phyloP scores from a whole-genome alignment of 2,888 invertebrate genomes.

The Mantis religiosa region DNA sequence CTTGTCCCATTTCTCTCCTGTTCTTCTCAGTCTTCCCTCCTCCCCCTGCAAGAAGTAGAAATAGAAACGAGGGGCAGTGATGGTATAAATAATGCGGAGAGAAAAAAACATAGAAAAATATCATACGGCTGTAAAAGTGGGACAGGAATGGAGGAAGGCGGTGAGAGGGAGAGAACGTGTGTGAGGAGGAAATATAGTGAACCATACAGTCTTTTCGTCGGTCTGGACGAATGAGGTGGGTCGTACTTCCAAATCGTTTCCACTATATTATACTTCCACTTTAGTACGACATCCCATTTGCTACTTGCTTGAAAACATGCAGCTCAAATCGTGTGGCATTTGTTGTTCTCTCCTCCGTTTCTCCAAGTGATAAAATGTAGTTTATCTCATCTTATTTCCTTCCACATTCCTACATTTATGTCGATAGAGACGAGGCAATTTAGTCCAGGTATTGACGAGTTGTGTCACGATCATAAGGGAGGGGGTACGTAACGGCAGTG shows the following conservation, averaged over 20 bases:
- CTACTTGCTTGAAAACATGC: background rate
- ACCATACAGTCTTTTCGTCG: slow-evolving; percentile 9
- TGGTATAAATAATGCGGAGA: background rate
- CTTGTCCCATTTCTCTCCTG: background rate
- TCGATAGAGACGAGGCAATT: too few species aligned
- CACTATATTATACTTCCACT: slow-evolving; percentile 13
- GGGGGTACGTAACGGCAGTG: too few species aligned
- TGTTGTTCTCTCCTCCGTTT: too few species aligned
- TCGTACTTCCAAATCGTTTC: background rate
- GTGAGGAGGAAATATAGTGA: background rate
- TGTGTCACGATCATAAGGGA: too few species aligned
- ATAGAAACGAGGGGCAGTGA: background rate
- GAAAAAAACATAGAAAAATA: background rate
- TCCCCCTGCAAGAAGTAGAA: background rate
- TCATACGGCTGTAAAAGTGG: background rate
- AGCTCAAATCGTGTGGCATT: too few species aligned
- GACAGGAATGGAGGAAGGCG: background rate
- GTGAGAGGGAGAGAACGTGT: background rate
- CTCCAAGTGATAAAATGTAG: too few species aligned
- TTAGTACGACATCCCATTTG: background rate
- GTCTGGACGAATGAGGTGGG: background rate
- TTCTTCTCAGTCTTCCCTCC: background rate
- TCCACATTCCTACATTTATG: too few species aligned
- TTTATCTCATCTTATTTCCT: too few species aligned
- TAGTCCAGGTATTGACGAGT: too few species aligned